Evolutionary conservation across 64 coral and sea anemone genomes (phyloP).

Genomic region (Exaiptasia diaphana): DNA sequence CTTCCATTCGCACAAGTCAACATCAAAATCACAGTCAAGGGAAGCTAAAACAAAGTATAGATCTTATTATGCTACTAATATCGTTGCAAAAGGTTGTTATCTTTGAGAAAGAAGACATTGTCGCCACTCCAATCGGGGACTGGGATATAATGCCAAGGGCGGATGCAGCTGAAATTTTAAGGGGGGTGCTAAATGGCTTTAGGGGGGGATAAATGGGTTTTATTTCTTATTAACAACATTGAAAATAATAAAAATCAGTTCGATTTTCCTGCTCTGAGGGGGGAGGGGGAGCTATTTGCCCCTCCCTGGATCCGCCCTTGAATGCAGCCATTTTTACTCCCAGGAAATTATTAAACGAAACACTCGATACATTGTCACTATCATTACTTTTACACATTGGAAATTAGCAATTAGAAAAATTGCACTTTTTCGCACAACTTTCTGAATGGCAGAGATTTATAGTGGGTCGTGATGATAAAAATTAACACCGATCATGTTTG

Average conservation of each 20-base stretch:
- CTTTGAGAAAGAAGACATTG: too few species aligned
- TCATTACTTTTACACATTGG: too few species aligned
- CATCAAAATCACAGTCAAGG: not conserved
- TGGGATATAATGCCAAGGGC: not conserved
- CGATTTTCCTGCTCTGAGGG: too few species aligned
- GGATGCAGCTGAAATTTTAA: not conserved
- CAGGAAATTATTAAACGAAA: too few species aligned
- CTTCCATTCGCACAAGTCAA: slow-evolving; percentile 59
- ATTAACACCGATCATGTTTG: not conserved
- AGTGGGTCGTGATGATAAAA: not conserved
- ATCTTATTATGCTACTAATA: not conserved
- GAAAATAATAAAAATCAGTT: too few species aligned
- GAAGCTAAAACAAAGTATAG: not conserved
- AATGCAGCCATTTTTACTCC: too few species aligned
- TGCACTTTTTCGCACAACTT: too few species aligned
- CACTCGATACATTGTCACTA: too few species aligned
- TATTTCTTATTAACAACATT: not conserved
- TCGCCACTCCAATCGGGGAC: too few species aligned
- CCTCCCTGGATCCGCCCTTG: too few species aligned
- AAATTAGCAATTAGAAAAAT: too few species aligned
- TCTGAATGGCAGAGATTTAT: not conserved
- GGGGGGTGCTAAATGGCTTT: not conserved
- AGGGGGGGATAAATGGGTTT: not conserved
- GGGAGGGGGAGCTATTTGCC: too few species aligned
- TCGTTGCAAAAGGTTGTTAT: not conserved